Evolutionary conservation across 23 tunicate genomes (phyloP).

Genomic region (Halocynthia aurantium): DNA sequence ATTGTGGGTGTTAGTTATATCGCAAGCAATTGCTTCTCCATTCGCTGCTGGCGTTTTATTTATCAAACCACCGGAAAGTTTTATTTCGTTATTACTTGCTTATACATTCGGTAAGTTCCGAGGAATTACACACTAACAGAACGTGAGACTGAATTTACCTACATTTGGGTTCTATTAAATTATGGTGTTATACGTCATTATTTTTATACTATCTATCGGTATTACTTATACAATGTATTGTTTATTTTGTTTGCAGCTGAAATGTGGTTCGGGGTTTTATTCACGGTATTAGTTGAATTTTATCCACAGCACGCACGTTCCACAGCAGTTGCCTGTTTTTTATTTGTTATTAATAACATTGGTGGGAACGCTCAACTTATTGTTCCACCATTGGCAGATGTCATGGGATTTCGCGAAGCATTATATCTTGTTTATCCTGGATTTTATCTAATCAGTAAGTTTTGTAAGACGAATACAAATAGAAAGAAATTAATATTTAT

Average conservation of each 20-base stretch:
- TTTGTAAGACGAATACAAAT: background rate
- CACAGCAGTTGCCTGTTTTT: conserved; percentile 59
- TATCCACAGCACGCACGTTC: conserved; percentile 48
- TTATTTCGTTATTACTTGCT: conserved; percentile 13
- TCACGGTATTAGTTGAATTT: conserved; percentile 73
- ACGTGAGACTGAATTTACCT: too few species aligned
- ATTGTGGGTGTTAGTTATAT: conserved; percentile 26
- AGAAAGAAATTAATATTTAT: background rate
- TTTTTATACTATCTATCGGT: too few species aligned
- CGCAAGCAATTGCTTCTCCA: conserved; percentile 25
- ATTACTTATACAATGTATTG: background rate
- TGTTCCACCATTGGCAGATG: conserved; percentile 32
- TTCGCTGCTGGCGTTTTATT: conserved; percentile 24
- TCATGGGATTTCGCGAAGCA: conserved; percentile 29
- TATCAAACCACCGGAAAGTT: conserved; percentile 20
- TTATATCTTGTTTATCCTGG: conserved; percentile 51
- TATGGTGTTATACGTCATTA: too few species aligned
- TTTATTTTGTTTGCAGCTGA: conserved; percentile 54
- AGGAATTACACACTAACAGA: too few species aligned
- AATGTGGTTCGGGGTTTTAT: conserved; percentile 89
- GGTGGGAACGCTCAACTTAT: conserved; percentile 45
- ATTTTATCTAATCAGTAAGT: conserved; percentile 50
- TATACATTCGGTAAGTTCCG: conserved; percentile 33
- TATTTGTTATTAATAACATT: conserved; percentile 77
- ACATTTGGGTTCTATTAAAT: too few species aligned